Conservation (phyloP, 2,888 invertebrate genomes). For the Epinotia bilunana region DNA sequence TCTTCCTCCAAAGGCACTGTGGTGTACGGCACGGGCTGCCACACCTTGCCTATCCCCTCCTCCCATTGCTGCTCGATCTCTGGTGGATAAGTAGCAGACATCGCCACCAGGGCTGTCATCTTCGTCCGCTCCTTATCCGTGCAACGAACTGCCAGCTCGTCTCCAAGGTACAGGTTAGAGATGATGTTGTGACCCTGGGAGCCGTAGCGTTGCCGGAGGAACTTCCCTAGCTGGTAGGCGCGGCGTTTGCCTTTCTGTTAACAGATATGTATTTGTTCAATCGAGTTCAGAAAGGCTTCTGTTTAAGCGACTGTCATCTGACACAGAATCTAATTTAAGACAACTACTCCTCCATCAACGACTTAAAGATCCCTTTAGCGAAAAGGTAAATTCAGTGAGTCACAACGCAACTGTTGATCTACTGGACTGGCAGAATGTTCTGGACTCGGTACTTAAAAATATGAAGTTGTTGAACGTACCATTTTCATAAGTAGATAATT, state of each 20-base stretch:
- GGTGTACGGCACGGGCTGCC: slow-evolving; percentile 76
- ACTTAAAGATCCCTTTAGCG: too few species aligned
- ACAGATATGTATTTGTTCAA: neutral
- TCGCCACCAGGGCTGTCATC: slow-evolving; percentile 74
- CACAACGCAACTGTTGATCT: too few species aligned
- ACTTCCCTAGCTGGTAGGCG: slow-evolving; percentile 72
- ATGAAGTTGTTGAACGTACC: too few species aligned
- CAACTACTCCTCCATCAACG: too few species aligned
- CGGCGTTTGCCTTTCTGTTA: slow-evolving; percentile 68
- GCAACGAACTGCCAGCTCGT: slow-evolving; percentile 68
- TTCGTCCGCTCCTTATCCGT: slow-evolving; percentile 79
- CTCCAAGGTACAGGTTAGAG: slow-evolving; percentile 65
- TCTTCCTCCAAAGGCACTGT: slow-evolving; percentile 70
- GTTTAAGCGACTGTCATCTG: neutral
- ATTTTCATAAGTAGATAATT: too few species aligned
- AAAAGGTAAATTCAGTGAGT: too few species aligned
- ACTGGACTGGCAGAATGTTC: too few species aligned
- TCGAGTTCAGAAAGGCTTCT: neutral
- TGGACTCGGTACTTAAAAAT: too few species aligned
- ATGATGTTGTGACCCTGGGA: slow-evolving; percentile 59
- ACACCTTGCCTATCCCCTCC: slow-evolving; percentile 69
- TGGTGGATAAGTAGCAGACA: slow-evolving; percentile 75
- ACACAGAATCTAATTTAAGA: neutral
- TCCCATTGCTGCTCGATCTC: slow-evolving; percentile 75
- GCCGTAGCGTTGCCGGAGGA: slow-evolving; percentile 68